Conservation (phyloP, 2,113 vertebrate genomes). For the Bungarus multicinctus region DNA sequence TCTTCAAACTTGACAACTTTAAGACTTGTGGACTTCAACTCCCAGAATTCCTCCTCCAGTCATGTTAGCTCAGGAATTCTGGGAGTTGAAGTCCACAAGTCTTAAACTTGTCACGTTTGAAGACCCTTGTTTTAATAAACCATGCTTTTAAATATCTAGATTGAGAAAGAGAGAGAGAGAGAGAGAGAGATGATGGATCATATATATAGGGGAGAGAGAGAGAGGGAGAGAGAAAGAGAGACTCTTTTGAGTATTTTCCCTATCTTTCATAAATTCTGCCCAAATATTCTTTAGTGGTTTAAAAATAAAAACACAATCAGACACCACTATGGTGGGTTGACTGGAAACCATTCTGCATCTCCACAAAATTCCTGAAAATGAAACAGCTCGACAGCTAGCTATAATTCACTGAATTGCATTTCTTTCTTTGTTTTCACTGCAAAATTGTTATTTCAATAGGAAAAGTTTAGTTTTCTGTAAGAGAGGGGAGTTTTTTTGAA, state of each 20-base stretch:
- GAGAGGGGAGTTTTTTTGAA: slow-evolving; percentile 23
- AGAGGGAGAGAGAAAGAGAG: neutral
- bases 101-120: too few species aligned
- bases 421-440: neutral
- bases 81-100: too few species aligned
- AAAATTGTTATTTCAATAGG: slow-evolving; percentile 14
- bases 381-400: neutral
- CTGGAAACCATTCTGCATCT: slow-evolving; percentile 38
- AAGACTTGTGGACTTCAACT: too few species aligned
- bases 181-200: too few species aligned
- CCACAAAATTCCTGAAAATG: slow-evolving; percentile 34
- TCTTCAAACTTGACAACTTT: too few species aligned
- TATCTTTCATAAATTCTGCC: slow-evolving; percentile 34
- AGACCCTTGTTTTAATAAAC: neutral
- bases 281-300: slow-evolving; percentile 49
- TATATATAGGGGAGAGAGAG: too few species aligned
- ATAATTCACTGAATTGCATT: neutral
- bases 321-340: slow-evolving; percentile 26
- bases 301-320: slow-evolving; percentile 25
- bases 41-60: too few species aligned
- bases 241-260: neutral
- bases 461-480: slow-evolving; percentile 43
- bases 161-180: accelerated
- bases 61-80: too few species aligned
- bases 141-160: neutral